Conservation (phyloP, 2,888 invertebrate genomes). For the Phasia obesa region DNA sequence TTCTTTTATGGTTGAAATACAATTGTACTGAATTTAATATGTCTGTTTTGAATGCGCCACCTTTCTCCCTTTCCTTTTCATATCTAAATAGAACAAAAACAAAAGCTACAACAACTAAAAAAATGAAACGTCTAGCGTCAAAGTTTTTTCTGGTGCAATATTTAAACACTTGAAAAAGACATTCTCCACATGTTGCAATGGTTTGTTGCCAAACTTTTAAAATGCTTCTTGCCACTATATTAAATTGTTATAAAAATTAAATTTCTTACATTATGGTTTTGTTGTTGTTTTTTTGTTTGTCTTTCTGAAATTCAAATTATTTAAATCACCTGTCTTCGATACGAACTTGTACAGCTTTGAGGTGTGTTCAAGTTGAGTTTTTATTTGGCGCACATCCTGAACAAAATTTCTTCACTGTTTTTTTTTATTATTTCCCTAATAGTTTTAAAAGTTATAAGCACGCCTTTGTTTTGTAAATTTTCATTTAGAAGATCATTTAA, state of each 20-base stretch:
- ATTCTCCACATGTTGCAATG: slow-evolving; percentile 37
- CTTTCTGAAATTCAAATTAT: too few species aligned
- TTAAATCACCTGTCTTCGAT: too few species aligned
- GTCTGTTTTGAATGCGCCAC: neutral
- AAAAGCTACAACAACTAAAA: neutral
- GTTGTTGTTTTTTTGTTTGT: neutral
- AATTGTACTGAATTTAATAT: too few species aligned
- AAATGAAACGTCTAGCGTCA: slow-evolving; percentile 27
- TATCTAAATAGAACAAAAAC: neutral
- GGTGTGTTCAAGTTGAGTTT: slow-evolving; percentile 16
- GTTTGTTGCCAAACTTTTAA: slow-evolving; percentile 9
- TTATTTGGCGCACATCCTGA: slow-evolving; percentile 29
- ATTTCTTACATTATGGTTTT: neutral
- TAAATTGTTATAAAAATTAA: slow-evolving; percentile 9
- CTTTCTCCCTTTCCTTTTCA: neutral
- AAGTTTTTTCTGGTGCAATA: slow-evolving; percentile 46
- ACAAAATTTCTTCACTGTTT: slow-evolving; percentile 37
- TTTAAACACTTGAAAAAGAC: slow-evolving; percentile 53
- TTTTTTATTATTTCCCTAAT: too few species aligned
- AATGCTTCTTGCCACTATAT: neutral
- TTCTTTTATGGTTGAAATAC: too few species aligned
- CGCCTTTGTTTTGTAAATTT: too few species aligned
- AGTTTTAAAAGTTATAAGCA: too few species aligned
- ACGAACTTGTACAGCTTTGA: slow-evolving; percentile 3
- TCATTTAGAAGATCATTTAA: too few species aligned